Evolutionary conservation across 2,888 invertebrate species (phyloP).

Genomic region (Drosophila neutralis): DNA sequence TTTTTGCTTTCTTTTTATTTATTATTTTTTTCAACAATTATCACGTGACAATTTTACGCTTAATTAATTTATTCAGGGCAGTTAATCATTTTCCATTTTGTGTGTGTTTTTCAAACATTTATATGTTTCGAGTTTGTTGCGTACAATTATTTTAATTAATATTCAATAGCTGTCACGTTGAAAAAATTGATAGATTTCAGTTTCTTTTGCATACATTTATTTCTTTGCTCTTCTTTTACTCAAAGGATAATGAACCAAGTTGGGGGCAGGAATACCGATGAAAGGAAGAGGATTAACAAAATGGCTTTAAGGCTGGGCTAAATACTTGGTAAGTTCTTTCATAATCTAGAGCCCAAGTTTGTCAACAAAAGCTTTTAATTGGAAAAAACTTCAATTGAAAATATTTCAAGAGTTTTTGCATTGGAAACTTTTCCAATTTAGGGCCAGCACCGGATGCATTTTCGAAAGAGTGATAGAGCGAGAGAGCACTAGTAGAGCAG

Average conservation of each 20-base stretch:
- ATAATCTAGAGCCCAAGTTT: neutral
- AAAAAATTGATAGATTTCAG: slow-evolving; percentile 49
- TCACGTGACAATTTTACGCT: slow-evolving; percentile 78
- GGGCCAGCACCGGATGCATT: neutral
- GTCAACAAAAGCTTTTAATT: slow-evolving; percentile 6
- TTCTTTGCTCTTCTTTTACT: slow-evolving; percentile 15
- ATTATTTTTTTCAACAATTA: slow-evolving; percentile 69
- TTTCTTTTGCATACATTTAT: slow-evolving; percentile 61
- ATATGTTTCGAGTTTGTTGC: slow-evolving; percentile 64
- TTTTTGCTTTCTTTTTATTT: slow-evolving; percentile 32
- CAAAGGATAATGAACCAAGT: neutral
- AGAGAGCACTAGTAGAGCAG: neutral
- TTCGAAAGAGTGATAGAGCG: neutral
- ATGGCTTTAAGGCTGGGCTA: neutral
- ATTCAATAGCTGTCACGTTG: slow-evolving; percentile 67
- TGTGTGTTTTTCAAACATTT: slow-evolving; percentile 70
- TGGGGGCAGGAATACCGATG: neutral
- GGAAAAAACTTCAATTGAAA: slow-evolving; percentile 14
- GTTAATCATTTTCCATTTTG: slow-evolving; percentile 49
- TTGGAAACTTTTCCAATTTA: slow-evolving; percentile 11
- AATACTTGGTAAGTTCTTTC: neutral
- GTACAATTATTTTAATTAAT: slow-evolving; percentile 59
- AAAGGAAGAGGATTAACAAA: neutral
- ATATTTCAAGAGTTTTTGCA: neutral
- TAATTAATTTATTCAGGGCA: slow-evolving; percentile 75